Base-by-base conservation (phyloP, 2,888 invertebrate species). In the Anoncus sp. region DNA sequence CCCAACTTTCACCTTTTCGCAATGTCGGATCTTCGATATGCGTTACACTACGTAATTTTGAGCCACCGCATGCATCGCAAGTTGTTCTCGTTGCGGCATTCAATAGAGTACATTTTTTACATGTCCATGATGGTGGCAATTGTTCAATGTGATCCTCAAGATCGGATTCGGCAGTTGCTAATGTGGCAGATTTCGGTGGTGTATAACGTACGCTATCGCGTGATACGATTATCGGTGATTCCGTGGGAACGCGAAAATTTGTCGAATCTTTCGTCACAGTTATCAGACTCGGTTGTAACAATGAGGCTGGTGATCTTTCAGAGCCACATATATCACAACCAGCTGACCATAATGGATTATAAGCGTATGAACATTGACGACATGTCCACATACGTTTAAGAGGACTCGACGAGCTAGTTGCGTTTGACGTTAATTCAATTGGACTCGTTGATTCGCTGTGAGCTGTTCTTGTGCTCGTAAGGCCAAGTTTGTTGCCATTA, bases 1-100 rank as follows among this genome's bases (percentile, higher is more conserved):
- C 88, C 96, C 96, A 96, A 87, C 95, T 95, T 88, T 95, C 95
- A 14, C 95, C 95, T 86, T 94, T 95, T 24, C 95, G 92, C 82
- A 96, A 89, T 0, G 96, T 96, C 92, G 94, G 94, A 84, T 95
- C 95, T 82, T 94, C 94, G 31, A 93, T 92, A 67, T 93, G 91
- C 2, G 93, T 93, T 62, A 95, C 92, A 82, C 95, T 95, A 80
- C 94, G 94, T 7, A 97, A 92, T 84, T 96, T 95, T 0, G 96
- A 96, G n/a, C 96, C 96, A 47, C 96, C 96, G 90, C 98, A 98
- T 0, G 97, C 97, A 12, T 96, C 95, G 90, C 98, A 98, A 0
- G 95, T 95, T 76, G 94, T 92, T 0, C 95, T 94, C 22, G 93
- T 92, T 0, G 93, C 92, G 18, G 95, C 94, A 91, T 98, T 98